phyloP scores from a whole-genome alignment of 2,113 vertebrate genomes.

The Polyodon spathula region DNA sequence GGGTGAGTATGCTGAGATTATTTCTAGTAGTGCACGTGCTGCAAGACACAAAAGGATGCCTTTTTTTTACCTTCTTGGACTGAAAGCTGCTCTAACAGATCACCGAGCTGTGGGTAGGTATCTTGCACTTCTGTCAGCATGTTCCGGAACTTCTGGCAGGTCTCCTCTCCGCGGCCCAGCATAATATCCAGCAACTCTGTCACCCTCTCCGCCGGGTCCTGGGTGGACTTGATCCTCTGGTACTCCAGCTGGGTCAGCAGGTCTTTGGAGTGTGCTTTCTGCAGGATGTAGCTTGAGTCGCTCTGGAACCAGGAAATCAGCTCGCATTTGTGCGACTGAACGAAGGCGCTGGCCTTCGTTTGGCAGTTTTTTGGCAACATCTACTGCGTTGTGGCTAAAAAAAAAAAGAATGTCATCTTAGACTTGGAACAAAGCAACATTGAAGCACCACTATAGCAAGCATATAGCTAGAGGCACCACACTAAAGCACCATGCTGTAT shows the following conservation, averaged over 20 bases:
- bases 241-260: not conserved
- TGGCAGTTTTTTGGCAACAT: too few relatives aligned
- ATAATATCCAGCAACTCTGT: not conserved
- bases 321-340: not conserved
- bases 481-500: too few relatives aligned
- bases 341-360: not conserved
- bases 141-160: not conserved
- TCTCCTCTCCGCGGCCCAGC: not conserved
- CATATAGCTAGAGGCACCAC: too few relatives aligned
- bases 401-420: too few relatives aligned
- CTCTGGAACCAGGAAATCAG: not conserved
- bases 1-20: too few relatives aligned
- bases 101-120: not conserved
- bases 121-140: not conserved
- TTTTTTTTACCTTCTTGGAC: not conserved
- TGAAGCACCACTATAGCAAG: too few relatives aligned
- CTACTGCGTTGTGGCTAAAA: too few relatives aligned
- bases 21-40: too few relatives aligned
- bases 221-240: not conserved
- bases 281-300: constrained; percentile 5
- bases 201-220: not conserved
- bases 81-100: not conserved
- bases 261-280: not conserved
- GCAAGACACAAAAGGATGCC: too few relatives aligned
- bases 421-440: too few relatives aligned